Percentiles rank a stretch among this genome's conserved stretches.
Conservation (phyloP, 2,797 vertebrate genomes). For the Peromyscus nudipes region DNA sequence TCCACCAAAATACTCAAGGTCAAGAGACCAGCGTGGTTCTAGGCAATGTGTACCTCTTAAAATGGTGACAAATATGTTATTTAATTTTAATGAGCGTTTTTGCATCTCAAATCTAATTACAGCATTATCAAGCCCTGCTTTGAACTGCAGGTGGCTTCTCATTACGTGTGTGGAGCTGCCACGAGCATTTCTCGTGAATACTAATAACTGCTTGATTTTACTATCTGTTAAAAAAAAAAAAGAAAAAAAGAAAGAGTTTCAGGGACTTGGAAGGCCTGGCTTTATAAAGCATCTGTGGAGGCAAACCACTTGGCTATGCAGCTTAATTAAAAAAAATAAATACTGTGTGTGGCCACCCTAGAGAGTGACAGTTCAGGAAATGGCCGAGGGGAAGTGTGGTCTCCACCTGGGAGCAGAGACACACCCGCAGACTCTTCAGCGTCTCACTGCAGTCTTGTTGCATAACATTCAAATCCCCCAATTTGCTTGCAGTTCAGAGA, state of each 20-base stretch:
- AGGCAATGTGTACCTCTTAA: constrained; percentile 90
- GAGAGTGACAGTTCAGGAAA: constrained; percentile 4
- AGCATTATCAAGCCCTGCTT: constrained; percentile 91
- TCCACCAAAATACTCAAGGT: constrained; percentile 89
- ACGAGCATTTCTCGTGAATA: constrained; percentile 89
- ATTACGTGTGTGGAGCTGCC: constrained; percentile 88
- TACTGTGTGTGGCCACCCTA: constrained; percentile 54
- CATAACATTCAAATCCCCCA: constrained; percentile 58
- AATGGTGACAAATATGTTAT: constrained; percentile 92
- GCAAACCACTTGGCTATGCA: neutral
- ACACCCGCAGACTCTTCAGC: fast-evolving
- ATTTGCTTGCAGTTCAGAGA: constrained; percentile 60
- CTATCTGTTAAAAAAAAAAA: constrained; percentile 69
- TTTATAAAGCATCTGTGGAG: constrained; percentile 68
- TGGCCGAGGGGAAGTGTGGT: neutral
- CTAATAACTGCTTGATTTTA: constrained; percentile 87
- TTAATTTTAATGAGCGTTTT: constrained; percentile 93
- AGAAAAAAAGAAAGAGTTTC: constrained; percentile 66
- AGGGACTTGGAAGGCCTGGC: constrained; percentile 22
- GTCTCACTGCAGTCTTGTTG: neutral
- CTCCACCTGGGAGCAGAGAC: fast-evolving
- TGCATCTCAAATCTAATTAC: constrained; percentile 92
- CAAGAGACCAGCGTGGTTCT: constrained; percentile 90
- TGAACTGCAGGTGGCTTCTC: constrained; percentile 91
- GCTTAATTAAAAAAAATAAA: constrained; percentile 79